Evolutionary conservation across 2,797 vertebrate species (phyloP), one percentile per base, ranked within the genome.

Genomic region (Arrhamphus sclerolepis): DNA sequence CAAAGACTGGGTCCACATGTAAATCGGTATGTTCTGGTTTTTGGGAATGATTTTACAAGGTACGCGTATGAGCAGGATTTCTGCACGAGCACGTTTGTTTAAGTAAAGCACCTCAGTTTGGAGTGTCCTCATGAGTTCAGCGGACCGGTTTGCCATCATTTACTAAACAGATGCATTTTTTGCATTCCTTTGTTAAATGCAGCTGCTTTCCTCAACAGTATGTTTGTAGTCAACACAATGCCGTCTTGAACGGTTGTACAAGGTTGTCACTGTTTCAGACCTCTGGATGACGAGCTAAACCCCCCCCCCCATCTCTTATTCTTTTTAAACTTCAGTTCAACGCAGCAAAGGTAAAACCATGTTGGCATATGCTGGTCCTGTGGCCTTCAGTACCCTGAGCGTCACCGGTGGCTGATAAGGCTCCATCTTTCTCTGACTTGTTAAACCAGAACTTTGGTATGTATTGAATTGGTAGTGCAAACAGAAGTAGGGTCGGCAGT

Each of bases 131-230:
- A 46, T 43, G 22, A 9, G n/a, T 4, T 22, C 18, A 29, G 14
- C 39, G 22, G 13, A 8, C 24, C 18, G 8, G 14, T 8, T 7
- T 3, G 4, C 29, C 20, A 16, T 22, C 42, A 52, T 8, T 19
- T 29, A 43, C 7, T 17, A 52, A 64, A 55, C 46, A 52, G 41
- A 56, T 34, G 6, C 14, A 42, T 73, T 73, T 20, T 53, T 40
- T 31, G 46, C 52, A 66, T 79, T 71, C 51, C 56, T 69, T 42
- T 49, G 38, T 29, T 40, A 4, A 61, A 38, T 2, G 22, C 31
- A 41, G 46, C 60, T 22, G 31, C 24, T 58, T 54, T 63, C 7
- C 20, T 20, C 53, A 42, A 44, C 31, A 34, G 44, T 31, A 48
- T 34, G 13, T 40, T 44, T 73, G 39, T 38, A 17, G 26, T 43